phyloP scores from a whole-genome alignment of 2,888 invertebrate genomes.

The Ormyrus thymus region DNA sequence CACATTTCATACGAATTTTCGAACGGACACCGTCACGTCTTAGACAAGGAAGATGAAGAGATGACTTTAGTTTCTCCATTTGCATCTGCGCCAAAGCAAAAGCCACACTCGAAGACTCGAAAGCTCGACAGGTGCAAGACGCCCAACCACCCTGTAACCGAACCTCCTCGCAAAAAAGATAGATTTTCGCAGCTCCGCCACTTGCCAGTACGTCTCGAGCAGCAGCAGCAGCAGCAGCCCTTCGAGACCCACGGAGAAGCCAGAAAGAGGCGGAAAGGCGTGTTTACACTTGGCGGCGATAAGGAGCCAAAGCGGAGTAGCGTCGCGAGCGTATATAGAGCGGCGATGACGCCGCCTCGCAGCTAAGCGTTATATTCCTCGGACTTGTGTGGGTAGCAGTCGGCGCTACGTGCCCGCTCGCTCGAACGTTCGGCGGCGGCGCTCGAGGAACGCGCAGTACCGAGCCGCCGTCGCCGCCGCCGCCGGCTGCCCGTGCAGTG shows the following conservation, averaged over 20 bases:
- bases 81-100: no score
- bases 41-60: no score
- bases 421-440: constrained; percentile 13
- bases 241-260: no score
- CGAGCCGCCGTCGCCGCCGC: constrained; percentile 1
- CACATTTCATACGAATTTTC: no score
- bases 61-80: no score
- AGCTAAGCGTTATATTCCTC: constrained; percentile 2
- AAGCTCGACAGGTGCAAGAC: no score
- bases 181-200: neutral
- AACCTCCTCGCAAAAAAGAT: no score
- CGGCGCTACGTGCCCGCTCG: constrained; percentile 8
- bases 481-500: constrained; percentile 58
- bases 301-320: neutral
- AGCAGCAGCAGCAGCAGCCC: neutral
- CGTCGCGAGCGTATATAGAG: constrained; percentile 4
- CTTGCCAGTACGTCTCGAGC: neutral
- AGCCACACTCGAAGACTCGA: no score
- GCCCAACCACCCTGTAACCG: no score
- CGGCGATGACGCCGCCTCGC: constrained; percentile 17
- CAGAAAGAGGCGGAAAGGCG: constrained; percentile 21
- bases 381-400: neutral
- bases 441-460: neutral
- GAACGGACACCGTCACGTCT: no score
- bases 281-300: constrained; percentile 34